Percentiles rank a stretch among this genome's conserved stretches.
Evolutionary conservation across 2,113 vertebrate species (phyloP).

Genomic region (Theristicus caerulescens): DNA sequence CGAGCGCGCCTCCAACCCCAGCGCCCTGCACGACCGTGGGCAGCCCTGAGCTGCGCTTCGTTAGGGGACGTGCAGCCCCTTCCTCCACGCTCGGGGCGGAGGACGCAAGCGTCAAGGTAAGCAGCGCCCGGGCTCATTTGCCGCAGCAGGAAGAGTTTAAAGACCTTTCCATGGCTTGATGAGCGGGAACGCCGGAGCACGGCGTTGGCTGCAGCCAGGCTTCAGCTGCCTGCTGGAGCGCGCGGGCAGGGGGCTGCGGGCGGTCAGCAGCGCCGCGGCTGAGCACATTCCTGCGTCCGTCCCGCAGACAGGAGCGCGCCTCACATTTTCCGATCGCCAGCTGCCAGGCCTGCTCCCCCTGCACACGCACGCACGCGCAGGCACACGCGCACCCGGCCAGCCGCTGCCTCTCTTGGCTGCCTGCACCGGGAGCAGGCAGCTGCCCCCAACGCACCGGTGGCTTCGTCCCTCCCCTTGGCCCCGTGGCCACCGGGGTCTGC

Average conservation of each 20-base stretch:
- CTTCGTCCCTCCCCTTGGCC: neutral
- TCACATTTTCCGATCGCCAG: neutral
- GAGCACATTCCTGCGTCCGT: neutral
- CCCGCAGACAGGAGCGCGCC: neutral
- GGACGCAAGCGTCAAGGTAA: neutral
- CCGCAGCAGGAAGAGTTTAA: neutral
- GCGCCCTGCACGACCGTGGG: neutral
- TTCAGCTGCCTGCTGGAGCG: neutral
- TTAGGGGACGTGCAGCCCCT: neutral
- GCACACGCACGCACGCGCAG: neutral
- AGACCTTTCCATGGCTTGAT: rapidly evolving
- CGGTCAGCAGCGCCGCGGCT: neutral
- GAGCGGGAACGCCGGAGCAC: neutral
- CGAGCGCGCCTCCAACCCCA: neutral
- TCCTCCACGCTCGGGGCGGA: neutral
- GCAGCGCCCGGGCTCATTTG: neutral
- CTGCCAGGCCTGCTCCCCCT: neutral
- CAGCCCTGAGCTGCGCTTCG: neutral
- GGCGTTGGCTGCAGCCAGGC: neutral
- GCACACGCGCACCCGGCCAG: neutral
- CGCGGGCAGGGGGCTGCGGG: neutral
- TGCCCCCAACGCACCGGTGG: neutral
- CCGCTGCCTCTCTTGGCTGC: neutral
- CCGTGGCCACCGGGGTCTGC: neutral
- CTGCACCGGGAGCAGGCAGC: neutral